Evolutionary conservation across 2,797 vertebrate genomes (phyloP), one percentile per base, ranked within the genome.

Genomic region (Tadarida brasiliensis): DNA sequence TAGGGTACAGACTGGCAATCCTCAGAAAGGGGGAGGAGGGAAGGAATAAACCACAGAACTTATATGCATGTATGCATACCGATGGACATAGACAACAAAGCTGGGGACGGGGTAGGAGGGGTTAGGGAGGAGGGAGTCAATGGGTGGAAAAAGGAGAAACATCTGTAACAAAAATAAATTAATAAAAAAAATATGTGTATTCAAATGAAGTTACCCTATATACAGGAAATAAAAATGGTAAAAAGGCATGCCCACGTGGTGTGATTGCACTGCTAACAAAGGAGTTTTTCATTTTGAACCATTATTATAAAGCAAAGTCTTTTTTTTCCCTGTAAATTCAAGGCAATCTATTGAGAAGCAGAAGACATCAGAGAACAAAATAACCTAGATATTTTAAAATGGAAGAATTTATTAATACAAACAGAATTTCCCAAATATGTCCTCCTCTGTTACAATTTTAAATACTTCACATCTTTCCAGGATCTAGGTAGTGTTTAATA

Each of bases 271-370:
- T 65, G 1, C 15, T 91, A 80, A 57, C 6, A 84, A 24, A 33
- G n/a, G 11, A 63, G 3, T 20, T 90, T 93, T 94, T 91, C 17
- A 91, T 91, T 82, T 84, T 90, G 7, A 87, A 90, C 1, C 10
- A 82, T 90, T n/a, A 73, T 78, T 85, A 57, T 2, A 6, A 73
- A 83, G 10, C 14, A 83, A 90, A 73, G 2, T 1, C 14, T 78
- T 76, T 84, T 83, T 22, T 4, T 44, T 44, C 7, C 7, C 7
- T 44, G 39, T 70, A 65, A 89, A 68, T 86, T 78, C 9, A 85
- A 87, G 2, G 5, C 17, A 87, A 56, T 85, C 28, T 84, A 51
- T 15, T 73, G 9, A 77, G 54, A 51, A 87, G 30, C 17, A 82
- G 51, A 65, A 76, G 5, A 86, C 63, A 73, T n/a, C 17, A 86